phyloP scores from a whole-genome alignment of 2,113 vertebrate species.

The Spizaetus ornatus region DNA sequence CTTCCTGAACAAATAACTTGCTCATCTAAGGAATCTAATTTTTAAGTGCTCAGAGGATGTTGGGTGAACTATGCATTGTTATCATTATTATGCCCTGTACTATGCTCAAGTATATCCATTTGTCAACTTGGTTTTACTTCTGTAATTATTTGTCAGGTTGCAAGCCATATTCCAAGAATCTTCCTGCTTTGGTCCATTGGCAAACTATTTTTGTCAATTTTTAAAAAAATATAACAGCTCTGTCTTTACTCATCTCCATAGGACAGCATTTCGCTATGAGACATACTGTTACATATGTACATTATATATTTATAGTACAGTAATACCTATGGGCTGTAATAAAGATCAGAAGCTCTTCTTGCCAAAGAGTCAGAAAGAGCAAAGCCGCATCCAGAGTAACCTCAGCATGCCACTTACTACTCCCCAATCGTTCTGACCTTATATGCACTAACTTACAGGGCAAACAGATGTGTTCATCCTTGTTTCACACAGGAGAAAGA shows the following conservation, averaged over 20 bases:
- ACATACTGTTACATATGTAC: not conserved
- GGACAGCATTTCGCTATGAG: not conserved
- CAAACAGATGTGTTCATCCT: not conserved
- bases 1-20: not conserved
- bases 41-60: not conserved
- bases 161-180: not conserved
- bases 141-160: not conserved
- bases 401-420: not conserved
- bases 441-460: not conserved
- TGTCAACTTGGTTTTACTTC: not conserved
- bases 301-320: not conserved
- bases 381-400: not conserved
- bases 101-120: not conserved
- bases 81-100: not conserved
- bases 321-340: not conserved
- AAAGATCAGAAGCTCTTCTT: not conserved
- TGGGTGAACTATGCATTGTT: not conserved
- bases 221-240: not conserved
- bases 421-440: not conserved
- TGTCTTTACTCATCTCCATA: not conserved
- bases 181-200: not conserved
- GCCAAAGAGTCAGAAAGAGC: not conserved
- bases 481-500: not conserved
- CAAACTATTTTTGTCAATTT: not conserved
- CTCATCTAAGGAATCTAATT: not conserved